These are phyloP conservation scores for Pogonognathellus flavescens DNA, from an alignment of 1,140 invertebrate genomes.

Conservation along the genomic window DNA sequence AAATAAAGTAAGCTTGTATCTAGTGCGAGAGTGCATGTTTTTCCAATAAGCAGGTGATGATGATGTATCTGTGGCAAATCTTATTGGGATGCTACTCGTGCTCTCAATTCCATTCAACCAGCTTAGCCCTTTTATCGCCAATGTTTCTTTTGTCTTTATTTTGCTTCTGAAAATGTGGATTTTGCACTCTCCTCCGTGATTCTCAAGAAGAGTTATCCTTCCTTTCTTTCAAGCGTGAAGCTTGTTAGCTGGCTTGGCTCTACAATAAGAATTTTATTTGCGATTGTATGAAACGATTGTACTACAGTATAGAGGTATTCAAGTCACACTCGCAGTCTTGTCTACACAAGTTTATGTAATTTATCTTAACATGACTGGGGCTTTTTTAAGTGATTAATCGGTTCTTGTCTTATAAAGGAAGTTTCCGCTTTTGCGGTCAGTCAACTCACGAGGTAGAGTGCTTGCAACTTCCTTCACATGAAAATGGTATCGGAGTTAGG, in stretches of 20 bases:
- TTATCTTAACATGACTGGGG: conserved; percentile 1
- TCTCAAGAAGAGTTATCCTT: background rate
- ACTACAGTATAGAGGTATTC: background rate
- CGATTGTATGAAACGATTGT: background rate
- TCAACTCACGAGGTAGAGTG: too few relatives aligned
- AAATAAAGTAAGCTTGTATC: background rate
- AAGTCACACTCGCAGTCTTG: background rate
- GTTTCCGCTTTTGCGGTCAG: conserved; percentile 7
- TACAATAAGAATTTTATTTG: background rate
- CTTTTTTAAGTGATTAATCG: conserved; percentile 4
- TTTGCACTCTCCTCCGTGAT: background rate
- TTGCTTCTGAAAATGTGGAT: background rate
- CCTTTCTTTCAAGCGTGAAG: background rate
- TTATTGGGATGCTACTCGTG: background rate
- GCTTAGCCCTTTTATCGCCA: background rate
- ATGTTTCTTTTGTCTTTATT: background rate
- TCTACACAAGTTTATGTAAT: background rate
- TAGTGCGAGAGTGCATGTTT: background rate
- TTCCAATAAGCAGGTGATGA: background rate
- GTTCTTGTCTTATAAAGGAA: background rate
- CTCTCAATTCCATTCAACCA: conserved; percentile 2
- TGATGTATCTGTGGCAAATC: background rate
- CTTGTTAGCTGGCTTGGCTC: too few relatives aligned
- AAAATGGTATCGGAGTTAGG: too few relatives aligned
- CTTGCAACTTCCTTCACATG: too few relatives aligned